Evolutionary conservation across 2,888 invertebrate species (phyloP).

Genomic region (Athripsodes cinereus): DNA sequence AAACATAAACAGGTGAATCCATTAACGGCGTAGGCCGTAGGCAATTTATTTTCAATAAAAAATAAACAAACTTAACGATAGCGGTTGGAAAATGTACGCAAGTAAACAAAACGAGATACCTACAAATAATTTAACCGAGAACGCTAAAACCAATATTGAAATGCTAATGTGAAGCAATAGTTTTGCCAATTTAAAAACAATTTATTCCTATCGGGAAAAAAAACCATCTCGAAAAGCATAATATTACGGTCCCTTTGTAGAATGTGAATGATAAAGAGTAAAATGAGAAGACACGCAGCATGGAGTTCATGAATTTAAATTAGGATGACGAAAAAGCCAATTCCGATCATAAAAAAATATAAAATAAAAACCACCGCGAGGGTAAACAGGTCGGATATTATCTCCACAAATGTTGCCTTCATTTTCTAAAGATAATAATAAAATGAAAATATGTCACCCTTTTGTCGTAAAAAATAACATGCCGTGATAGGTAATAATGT

Average conservation of each 20-base stretch:
- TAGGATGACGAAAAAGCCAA: constrained; percentile 1
- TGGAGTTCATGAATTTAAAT: neutral
- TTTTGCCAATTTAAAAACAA: neutral
- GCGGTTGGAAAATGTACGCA: neutral
- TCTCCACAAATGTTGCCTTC: neutral
- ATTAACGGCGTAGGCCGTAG: too few relatives aligned
- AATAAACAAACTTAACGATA: too few relatives aligned
- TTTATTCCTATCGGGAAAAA: neutral
- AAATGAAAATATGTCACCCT: too few relatives aligned
- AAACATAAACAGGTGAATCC: too few relatives aligned
- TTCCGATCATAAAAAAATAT: neutral
- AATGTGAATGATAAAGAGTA: neutral
- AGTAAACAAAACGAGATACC: neutral
- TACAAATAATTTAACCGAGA: neutral
- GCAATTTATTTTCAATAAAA: too few relatives aligned
- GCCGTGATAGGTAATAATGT: too few relatives aligned
- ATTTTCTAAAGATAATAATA: neutral
- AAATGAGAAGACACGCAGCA: neutral
- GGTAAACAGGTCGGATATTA: neutral
- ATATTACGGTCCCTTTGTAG: neutral
- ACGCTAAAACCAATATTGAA: constrained; percentile 1
- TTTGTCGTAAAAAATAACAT: too few relatives aligned
- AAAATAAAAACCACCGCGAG: neutral
- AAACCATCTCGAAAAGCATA: neutral
- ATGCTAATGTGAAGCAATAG: neutral